Conservation (phyloP, 2,113 vertebrate species). For the Turdus rufiventris region DNA sequence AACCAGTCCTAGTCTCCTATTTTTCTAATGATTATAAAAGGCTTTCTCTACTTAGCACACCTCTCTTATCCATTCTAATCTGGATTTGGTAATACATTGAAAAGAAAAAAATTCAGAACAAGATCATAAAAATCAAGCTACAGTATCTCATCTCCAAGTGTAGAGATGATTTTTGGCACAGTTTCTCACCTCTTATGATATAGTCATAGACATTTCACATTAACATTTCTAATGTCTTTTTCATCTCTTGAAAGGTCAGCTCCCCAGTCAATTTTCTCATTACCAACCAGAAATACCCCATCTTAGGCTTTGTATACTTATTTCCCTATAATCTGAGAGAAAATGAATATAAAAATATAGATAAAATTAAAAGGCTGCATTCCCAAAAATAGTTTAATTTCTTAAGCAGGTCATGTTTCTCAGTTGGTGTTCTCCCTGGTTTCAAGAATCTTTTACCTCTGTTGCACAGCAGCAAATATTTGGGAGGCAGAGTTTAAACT, state of each 20-base stretch:
- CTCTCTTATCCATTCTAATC: not conserved
- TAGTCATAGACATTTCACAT: not conserved
- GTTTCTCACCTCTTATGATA: not conserved
- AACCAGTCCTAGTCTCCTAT: not conserved
- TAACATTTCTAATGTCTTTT: not conserved
- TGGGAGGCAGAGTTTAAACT: not conserved
- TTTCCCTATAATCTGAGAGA: not conserved
- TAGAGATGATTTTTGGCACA: not conserved
- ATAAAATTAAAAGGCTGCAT: not conserved
- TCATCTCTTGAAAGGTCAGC: not conserved
- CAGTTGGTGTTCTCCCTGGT: not conserved
- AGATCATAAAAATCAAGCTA: not conserved
- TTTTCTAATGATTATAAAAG: not conserved
- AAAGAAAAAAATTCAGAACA: not conserved
- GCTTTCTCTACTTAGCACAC: not conserved
- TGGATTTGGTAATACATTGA: not conserved
- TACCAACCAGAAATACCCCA: not conserved
- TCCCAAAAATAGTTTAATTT: not conserved
- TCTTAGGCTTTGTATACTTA: not conserved
- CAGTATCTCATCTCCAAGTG: not conserved
- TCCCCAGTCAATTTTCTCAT: not conserved
- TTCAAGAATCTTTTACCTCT: not conserved
- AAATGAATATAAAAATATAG: rapidly evolving
- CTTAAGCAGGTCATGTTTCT: not conserved
- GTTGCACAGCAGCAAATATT: not conserved